Percentiles rank a stretch among this genome's conserved stretches.
Evolutionary conservation across 2,113 vertebrate species (phyloP).

Genomic region (Urocitellus parryii): DNA sequence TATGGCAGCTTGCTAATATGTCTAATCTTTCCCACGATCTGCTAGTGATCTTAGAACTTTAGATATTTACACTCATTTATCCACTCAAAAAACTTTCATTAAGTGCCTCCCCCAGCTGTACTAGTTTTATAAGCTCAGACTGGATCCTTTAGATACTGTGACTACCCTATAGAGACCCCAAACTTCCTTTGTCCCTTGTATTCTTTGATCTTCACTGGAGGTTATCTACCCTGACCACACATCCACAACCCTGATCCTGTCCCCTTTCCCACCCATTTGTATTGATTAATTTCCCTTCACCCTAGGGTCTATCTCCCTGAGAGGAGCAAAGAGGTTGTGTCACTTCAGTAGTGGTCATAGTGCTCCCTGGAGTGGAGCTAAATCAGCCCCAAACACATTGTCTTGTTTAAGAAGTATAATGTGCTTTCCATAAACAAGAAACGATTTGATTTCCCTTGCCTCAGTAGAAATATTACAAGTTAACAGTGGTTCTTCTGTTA

Average conservation of each 20-base stretch:
- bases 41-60: not conserved
- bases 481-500: not conserved
- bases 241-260: not conserved
- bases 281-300: not conserved
- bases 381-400: not conserved
- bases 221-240: not conserved
- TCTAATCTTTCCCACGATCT: not conserved
- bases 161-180: not conserved
- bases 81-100: not conserved
- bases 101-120: not conserved
- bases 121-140: not conserved
- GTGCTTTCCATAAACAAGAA: conserved; percentile 3
- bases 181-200: not conserved
- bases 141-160: not conserved
- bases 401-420: not conserved
- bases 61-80: conserved; percentile 17
- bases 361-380: not conserved
- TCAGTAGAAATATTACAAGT: conserved; percentile 26
- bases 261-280: not conserved
- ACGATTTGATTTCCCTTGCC: conserved; percentile 28
- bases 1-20: conserved; percentile 3
- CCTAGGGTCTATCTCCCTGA: not conserved
- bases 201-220: conserved; percentile 37
- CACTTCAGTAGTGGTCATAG: not conserved
- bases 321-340: not conserved